Evolutionary conservation across 2,888 invertebrate species (phyloP), one percentile per base, ranked within the genome.

Genomic region (Abscondita cerata): DNA sequence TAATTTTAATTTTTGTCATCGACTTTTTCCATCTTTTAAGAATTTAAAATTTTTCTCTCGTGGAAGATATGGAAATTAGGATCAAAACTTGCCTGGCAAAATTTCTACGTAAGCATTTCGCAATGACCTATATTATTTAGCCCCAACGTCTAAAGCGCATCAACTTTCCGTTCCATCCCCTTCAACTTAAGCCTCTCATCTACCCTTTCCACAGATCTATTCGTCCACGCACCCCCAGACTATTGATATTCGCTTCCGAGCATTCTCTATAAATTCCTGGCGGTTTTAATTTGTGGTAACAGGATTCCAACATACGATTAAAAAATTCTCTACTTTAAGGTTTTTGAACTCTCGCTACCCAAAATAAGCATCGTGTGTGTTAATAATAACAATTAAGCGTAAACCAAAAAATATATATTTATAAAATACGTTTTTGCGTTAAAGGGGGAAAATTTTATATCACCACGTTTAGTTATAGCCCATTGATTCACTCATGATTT

Each of bases 281-380:
- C 52, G 52, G 52, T 62, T 62, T 62, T 62, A 62, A 62, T 62
- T 62, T 57, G 57, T 62, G 52, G 57, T 62, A 38, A 57, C 55
- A 46, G 47, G 33, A 53, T 62, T 57, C 62, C 62, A 52, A 52
- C 47, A 53, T 34, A 48, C 48, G 57, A 57, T 62, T 62, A 62
- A 62, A 62, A 60, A 57, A 61, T 54, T 47, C 33, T 31, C 44
- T 52, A 19, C 25, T 48, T 48, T 48, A n/a, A 25, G 25, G 33
- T 46, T 16, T 46, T 15, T 15, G 2, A 13, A 13, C 40, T 18
- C 16, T 44, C 19, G 11, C 11, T 44, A n/a, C n/a, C n/a, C 16
- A 4, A 18, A 19, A 44, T 44, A 18, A 16, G n/a, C 16, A 18
- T 44, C 2, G n/a, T 25, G 25, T 4, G 25, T 25, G 25, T 25